Conservation (phyloP, 2,797 vertebrate species). For the Enteromius treurensis region DNA sequence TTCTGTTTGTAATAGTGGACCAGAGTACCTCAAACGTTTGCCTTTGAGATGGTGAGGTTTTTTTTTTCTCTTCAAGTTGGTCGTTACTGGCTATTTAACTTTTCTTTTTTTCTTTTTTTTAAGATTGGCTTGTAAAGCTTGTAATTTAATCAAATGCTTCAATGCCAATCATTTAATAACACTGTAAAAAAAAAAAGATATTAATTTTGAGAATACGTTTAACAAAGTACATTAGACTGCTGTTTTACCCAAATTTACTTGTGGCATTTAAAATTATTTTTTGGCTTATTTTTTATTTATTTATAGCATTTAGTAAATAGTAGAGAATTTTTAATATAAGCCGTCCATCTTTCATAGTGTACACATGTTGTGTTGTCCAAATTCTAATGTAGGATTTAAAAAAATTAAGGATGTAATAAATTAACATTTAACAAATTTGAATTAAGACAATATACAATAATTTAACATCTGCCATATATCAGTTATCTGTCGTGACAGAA, state of each 20-base stretch:
- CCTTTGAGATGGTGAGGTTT: constrained; percentile 90
- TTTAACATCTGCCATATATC: neutral
- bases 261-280: neutral
- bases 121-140: neutral
- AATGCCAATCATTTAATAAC: neutral
- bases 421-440: neutral
- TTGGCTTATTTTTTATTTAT: neutral
- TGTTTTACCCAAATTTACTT: neutral
- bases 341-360: neutral
- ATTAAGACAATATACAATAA: neutral
- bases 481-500: too few relatives aligned
- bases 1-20: constrained; percentile 97
- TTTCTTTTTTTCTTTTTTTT: neutral
- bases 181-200: too few relatives aligned
- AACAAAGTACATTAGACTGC: too few relatives aligned
- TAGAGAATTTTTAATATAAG: neutral
- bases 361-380: neutral
- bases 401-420: neutral
- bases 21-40: constrained; percentile 96
- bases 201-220: too few relatives aligned
- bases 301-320: neutral
- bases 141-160: neutral
- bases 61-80: neutral
- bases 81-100: neutral
- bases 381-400: neutral